Evolutionary conservation across 2,797 vertebrate genomes (phyloP), one percentile per base, ranked within the genome.

Genomic region (Heliangelus exortis): DNA sequence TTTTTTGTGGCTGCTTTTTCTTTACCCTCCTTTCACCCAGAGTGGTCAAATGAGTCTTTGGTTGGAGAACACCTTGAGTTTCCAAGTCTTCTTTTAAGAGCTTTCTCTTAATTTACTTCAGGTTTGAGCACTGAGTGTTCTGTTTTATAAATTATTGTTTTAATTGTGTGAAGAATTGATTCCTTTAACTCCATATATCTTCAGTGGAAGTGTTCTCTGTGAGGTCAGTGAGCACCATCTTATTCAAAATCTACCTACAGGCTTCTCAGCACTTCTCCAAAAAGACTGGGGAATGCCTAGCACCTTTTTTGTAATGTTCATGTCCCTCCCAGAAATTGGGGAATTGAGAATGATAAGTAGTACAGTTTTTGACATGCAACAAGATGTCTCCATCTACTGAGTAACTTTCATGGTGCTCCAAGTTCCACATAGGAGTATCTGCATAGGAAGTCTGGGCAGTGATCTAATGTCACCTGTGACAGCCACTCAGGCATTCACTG

Each of bases 161-260:
- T 77, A 12, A 58, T 86, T 80, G 78, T 10, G 29, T 33, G 33
- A 7, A 22, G 63, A 54, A 65, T 50, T 13, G 81, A 72, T 4
- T 72, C 73, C 34, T 17, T 68, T 26, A 36, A 5, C 0, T 0
- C 73, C 2, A 0, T 5, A 0, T 3, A 0, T 75, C 45, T 65
- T 62, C 71, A 61, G 45, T 4, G 18, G 39, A 87, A 51, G 43
- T 72, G 41, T 50, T 51, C 62, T 75, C 67, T 65, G 43, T 15
- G 2, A 77, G 48, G 53, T 87, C 68, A 54, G 26, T 16, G 51
- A 78, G 74, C 55, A 29, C 41, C 21, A 7, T 91, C 67, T 93
- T 68, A 34, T 75, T 73, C 68, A 41, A 43, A 54, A 91, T 86
- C 88, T 63, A 93, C 80, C 62, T 61, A 34, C 47, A 71, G 74